Evolutionary conservation across 2,797 vertebrate genomes (phyloP).

Genomic region (Semotilus atromaculatus): DNA sequence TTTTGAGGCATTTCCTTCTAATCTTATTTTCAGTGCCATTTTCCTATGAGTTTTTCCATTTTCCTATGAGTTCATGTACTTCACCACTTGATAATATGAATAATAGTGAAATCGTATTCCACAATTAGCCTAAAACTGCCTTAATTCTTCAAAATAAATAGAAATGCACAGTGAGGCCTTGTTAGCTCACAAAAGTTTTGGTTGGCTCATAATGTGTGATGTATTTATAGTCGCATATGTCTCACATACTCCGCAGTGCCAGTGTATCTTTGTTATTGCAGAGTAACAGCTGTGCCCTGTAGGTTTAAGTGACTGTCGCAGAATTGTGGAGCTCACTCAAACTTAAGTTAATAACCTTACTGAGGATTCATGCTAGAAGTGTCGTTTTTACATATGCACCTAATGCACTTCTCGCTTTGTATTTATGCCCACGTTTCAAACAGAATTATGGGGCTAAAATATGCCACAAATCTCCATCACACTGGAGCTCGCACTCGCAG

Average conservation of each 20-base stretch:
- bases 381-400: background rate
- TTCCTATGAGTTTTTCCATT: background rate
- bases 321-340: slow-evolving; percentile 46
- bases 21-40: background rate
- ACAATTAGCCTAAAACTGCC: background rate
- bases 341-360: slow-evolving; percentile 46
- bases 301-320: slow-evolving; percentile 33
- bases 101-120: background rate
- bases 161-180: background rate
- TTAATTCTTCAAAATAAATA: slow-evolving; percentile 20
- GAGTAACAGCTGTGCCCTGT: slow-evolving; percentile 34
- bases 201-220: slow-evolving; percentile 29
- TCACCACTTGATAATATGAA: background rate
- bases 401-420: slow-evolving; percentile 20
- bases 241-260: slow-evolving; percentile 9
- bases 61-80: background rate
- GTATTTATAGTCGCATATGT: slow-evolving; percentile 26
- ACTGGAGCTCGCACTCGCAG: slow-evolving; percentile 17
- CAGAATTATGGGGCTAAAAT: slow-evolving; percentile 25
- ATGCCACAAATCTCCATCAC: slow-evolving; percentile 56
- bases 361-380: slow-evolving; percentile 52
- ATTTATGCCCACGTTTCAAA: slow-evolving; percentile 43
- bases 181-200: background rate
- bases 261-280: slow-evolving; percentile 36
- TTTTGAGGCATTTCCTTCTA: background rate